Evolutionary conservation across 2,113 vertebrate species (phyloP).

Genomic region (Osmerus mordax): DNA sequence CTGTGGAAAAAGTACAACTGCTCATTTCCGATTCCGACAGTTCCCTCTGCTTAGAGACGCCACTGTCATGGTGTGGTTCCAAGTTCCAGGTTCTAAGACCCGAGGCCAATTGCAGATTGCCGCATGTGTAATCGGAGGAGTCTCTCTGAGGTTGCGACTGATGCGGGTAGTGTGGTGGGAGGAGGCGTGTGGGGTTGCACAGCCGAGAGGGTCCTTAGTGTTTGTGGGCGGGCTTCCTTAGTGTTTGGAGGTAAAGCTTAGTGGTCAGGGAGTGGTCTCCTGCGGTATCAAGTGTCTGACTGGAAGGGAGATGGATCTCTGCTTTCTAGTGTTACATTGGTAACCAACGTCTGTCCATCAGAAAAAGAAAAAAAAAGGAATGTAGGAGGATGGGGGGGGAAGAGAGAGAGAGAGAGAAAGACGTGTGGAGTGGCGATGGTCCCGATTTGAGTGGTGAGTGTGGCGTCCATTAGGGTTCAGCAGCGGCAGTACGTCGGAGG

Average conservation of each 20-base stretch:
- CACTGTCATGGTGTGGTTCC: slow-evolving; percentile 10
- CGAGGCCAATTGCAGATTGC: too few species aligned
- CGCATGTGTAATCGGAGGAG: too few species aligned
- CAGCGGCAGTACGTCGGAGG: slow-evolving; percentile 74
- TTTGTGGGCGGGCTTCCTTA: slow-evolving; percentile 14
- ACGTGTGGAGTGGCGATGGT: slow-evolving; percentile 44
- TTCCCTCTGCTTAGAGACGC: slow-evolving; percentile 20
- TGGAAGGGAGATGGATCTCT: slow-evolving; percentile 36
- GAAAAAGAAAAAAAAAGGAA: slow-evolving; percentile 26
- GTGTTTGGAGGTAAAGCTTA: slow-evolving; percentile 27
- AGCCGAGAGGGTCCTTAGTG: slow-evolving; percentile 24
- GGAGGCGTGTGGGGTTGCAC: background rate
- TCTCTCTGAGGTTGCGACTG: background rate
- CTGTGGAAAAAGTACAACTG: background rate
- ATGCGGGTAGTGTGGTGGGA: slow-evolving; percentile 19
- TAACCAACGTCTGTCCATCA: slow-evolving; percentile 19
- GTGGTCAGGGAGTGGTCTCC: slow-evolving; percentile 47
- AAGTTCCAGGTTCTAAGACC: slow-evolving; percentile 2
- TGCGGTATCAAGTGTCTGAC: slow-evolving; percentile 15
- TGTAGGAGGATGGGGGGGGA: slow-evolving; percentile 20
- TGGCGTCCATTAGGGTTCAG: slow-evolving; percentile 52
- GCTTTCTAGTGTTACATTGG: slow-evolving; percentile 31
- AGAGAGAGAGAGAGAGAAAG: slow-evolving; percentile 27
- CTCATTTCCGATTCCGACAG: slow-evolving; percentile 24
- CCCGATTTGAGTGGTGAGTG: slow-evolving; percentile 39